Percentiles rank a stretch among this genome's conserved stretches.
Conservation (phyloP, 1,140 invertebrate species). For the Sesamia nonagrioides region DNA sequence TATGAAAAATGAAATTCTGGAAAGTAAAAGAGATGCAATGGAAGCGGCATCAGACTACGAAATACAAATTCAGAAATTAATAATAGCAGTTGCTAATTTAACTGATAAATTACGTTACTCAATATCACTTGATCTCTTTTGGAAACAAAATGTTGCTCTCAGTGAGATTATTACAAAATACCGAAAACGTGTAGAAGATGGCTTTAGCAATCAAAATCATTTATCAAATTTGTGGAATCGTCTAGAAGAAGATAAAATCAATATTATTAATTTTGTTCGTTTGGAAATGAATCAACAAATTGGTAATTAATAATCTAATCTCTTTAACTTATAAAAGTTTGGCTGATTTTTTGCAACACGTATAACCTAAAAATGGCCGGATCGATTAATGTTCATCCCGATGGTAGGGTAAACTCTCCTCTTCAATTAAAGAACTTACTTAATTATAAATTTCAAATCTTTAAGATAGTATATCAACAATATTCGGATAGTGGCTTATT, state of each 20-base stretch:
- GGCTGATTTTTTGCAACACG: too few species aligned
- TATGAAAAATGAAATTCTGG: slow-evolving; percentile 77
- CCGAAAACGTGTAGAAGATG: slow-evolving; percentile 67
- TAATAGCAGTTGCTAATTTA: slow-evolving; percentile 69
- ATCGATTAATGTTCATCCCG: too few species aligned
- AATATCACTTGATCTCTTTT: slow-evolving; percentile 77
- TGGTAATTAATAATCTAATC: slow-evolving; percentile 2
- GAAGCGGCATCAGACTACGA: slow-evolving; percentile 73
- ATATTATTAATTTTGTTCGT: slow-evolving; percentile 59
- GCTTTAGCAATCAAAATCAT: slow-evolving; percentile 54
- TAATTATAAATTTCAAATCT: too few species aligned
- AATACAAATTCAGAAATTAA: slow-evolving; percentile 73
- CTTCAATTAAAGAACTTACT: too few species aligned
- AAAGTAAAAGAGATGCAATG: slow-evolving; percentile 73
- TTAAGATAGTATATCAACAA: too few species aligned
- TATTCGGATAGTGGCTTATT: too few species aligned
- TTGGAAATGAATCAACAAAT: slow-evolving; percentile 31
- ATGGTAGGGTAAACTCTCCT: too few species aligned
- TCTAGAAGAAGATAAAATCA: slow-evolving; percentile 65
- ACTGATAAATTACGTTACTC: slow-evolving; percentile 76
- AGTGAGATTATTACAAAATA: slow-evolving; percentile 75
- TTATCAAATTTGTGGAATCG: slow-evolving; percentile 57
- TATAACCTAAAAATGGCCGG: too few species aligned
- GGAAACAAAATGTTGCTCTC: slow-evolving; percentile 76
- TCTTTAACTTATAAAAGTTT: too few species aligned